Evolutionary conservation across 37 sponge, comb jelly and placozoan species (phyloP).

Genomic region (Halisarca cf. caerulea): DNA sequence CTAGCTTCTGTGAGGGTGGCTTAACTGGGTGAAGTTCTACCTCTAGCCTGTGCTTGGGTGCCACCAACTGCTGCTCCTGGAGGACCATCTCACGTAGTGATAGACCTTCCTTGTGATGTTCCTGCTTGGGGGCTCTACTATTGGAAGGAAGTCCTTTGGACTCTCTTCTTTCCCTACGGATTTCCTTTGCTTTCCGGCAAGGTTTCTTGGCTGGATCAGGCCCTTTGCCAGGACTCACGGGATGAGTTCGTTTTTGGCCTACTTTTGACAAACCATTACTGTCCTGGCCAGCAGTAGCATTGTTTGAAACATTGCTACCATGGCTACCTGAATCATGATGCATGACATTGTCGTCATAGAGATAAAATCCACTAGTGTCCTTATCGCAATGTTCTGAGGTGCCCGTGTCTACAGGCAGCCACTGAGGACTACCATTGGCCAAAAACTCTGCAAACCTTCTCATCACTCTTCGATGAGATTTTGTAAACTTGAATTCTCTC

Average conservation of each 20-base stretch:
- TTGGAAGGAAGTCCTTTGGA: background rate
- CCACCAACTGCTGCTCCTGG: background rate
- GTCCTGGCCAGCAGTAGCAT: too few species aligned
- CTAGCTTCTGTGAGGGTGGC: background rate
- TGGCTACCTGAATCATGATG: background rate
- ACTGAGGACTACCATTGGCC: conserved; percentile 26
- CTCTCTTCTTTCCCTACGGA: conserved; percentile 29
- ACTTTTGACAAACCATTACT: too few species aligned
- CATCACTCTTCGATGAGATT: conserved; percentile 53
- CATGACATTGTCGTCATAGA: background rate
- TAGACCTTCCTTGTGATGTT: background rate
- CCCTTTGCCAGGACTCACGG: conserved; percentile 41
- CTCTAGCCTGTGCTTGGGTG: conserved; percentile 52
- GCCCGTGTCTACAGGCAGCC: conserved; percentile 1
- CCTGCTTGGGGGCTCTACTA: background rate
- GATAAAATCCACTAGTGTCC: background rate
- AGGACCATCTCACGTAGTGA: conserved; percentile 29
- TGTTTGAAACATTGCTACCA: background rate
- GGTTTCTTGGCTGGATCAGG: conserved; percentile 65
- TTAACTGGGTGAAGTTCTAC: conserved; percentile 33
- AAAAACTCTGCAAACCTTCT: conserved; percentile 54
- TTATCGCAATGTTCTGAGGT: background rate
- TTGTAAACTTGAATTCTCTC: conserved; percentile 46
- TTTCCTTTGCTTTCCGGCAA: conserved; percentile 58
- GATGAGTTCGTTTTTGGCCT: background rate